Base-by-base conservation (phyloP, 2,888 invertebrate species). In the Ormyrus pomaceus region DNA sequence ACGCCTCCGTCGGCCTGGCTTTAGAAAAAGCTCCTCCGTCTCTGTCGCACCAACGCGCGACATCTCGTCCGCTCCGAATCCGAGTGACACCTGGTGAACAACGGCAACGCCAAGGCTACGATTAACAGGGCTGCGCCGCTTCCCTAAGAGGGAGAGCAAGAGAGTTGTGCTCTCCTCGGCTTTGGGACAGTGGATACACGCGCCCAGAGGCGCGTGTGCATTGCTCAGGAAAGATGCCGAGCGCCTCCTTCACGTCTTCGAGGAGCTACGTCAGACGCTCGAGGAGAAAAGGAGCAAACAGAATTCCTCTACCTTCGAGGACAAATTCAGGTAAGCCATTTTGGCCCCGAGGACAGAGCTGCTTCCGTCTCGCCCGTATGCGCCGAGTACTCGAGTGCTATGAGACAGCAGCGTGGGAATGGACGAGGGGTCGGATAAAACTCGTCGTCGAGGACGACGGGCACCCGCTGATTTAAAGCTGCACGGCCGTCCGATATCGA, bases 231-330 rank as follows among this genome's bases (percentile, higher is more conserved):
- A 95, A 94, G 93, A 96, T 97, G 97, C 97, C 97, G 94, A 97
- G 97, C 94, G 97, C 97, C 93, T 97, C 97, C 92, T 96, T 97
- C 93, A 96, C 96, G 91, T 96, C 96, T 92, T 96, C 96, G 92
- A 95, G 96, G 93, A 96, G 96, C 92, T 96, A 96, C 93, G 95
- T 96, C 90, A 95, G 97, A 92, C 95, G 97, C 93, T 97, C 97
- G 91, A 94, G 96, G 91, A 95, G 97, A 93, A 96, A 97, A 95
- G 96, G 95, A 91, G 95, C 95, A 88, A 96, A 96, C 92, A 94
- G 97, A 91, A 96, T 95, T 91, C 95, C 95, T 87, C 92, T 95
- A 91, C 95, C 95, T 90, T 95, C 95, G 88, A 94, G 95, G 92
- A 95, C 95, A 90, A 95, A 94, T 92, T 95, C 95, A 92, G 95